Base-by-base conservation (phyloP, 2,797 vertebrate species). In the Cyclopterus lumpus region DNA sequence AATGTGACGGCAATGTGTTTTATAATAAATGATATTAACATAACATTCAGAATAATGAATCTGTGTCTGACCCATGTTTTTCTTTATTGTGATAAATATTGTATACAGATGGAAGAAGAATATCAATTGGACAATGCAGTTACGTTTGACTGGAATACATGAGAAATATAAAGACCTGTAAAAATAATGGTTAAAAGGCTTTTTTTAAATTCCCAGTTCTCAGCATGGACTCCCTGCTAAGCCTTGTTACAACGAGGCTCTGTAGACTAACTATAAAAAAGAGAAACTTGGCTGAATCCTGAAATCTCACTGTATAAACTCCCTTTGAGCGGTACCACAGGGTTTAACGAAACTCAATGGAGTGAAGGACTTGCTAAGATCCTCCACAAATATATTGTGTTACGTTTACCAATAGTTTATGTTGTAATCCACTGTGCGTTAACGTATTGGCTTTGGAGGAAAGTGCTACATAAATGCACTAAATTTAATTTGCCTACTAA, bases 181-280 rank as follows among this genome's bases (percentile, higher is more conserved):
- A 66, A 70, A 46, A 70, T 8, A 66, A 42, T 54, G 49, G 38
- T 79, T 44, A 62, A 71, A 66, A 22, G 12, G 1, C 2, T 64
- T 11, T 60, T 60, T 68, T 73, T 65, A 49, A 2, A 79, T 64
- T 58, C 11, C 18, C 53, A 44, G 3, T 63, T 77, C 57, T 55
- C 73, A 68, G 38, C 22, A 46, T 67, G 60, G 48, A 80, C 30
- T 68, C 46, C 30, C 60, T 9, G 57, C 22, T 76, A 67, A 72
- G 36, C 48, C 34, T 76, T 80, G 53, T 72, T 77, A 63, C 40
- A 36, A 10, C 59, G 34, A 53, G 38, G 42, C 30, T 77, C 44
- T 74, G 69, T 49, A 64, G 38, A 48, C 46, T 18, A 49, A 36
- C 51, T 59, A 34, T 66, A 77, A 73, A 79, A 73, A 66, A 18